Evolutionary conservation across 2,113 vertebrate genomes (phyloP), one percentile per base, ranked within the genome.

Genomic region (Ia io): DNA sequence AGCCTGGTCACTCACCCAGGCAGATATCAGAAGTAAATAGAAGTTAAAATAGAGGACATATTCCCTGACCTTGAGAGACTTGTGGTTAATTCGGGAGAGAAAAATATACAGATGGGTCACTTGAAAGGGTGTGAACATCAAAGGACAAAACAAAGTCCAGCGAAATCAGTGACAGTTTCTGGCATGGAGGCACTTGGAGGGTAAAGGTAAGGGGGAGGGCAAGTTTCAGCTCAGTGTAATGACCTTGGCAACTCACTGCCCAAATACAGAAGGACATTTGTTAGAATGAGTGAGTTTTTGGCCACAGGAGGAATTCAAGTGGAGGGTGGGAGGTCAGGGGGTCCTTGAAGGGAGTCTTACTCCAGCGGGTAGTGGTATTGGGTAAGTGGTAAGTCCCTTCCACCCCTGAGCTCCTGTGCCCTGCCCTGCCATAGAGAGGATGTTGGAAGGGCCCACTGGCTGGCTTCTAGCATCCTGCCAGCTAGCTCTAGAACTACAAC

Each of bases 21-120:
- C 69, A 59, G 35, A 93, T 32, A 74, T 74, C 79, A 90, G 84
- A 95, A 85, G 59, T 87, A 82, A 88, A 16, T 67, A 92, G 82
- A 97, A 88, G 84, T 93, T 95, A 96, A 96, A 97, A 93, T 78
- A 93, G 65, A 96, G 92, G 74, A 91, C 63, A 84, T 9, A 37
- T 18, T 91, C 56, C 32, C 18, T 71, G 83, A 73, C 63, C 69
- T 88, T 92, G n/a, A 89, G 70, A 84, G 78, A 56, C 49, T 90
- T 91, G n/a, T 82, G 88, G 88, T 91, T 95, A 82, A 91, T 97
- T 87, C 89, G 91, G n/a, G 25, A 95, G 92, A 94, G 82, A 92
- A 92, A 63, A 85, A 35, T 74, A 59, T 67, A 67, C 30, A 79
- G 12, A 78, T 90, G 37, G 74, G 74, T 86, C 83, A 84, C 59